Base-by-base conservation (phyloP, 2,113 vertebrate genomes). In the Crotalus horridus region DNA sequence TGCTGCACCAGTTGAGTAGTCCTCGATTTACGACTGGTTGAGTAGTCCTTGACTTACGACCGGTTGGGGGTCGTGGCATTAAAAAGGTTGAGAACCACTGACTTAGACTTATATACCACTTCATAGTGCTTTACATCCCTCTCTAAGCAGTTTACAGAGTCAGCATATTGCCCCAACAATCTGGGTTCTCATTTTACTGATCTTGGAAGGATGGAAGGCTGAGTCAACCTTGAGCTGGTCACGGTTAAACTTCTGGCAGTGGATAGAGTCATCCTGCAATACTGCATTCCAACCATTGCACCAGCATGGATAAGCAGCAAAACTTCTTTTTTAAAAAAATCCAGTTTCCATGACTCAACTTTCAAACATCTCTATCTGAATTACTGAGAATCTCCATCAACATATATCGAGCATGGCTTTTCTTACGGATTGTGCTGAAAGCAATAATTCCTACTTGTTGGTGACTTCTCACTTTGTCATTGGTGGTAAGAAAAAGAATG, bases 381-480 rank as follows among this genome's bases (percentile, higher is more conserved):
- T 69, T 12, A 69, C 64, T 69, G 29, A 69, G 64, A 69, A 69
- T 69, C 2, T 69, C 5, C 29, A 69, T 33, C 64, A 17, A 69
- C 64, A 69, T 39, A 39, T 33, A 39, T 81, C n/a, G 6, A 81
- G 6, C 6, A 81, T 81, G n/a, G 33, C 33, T 39, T 39, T 81
- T 53, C 24, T 46, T 29, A 46, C 29, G 87, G 89, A 91, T 89
- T 94, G 87, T 91, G 29, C 15, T 95, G 92, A 93, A 93, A 43
- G n/a, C 21, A 48, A 86, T 85, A 43, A 21, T 85, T 2, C 74
- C 74, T 20, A 9, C 20, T 43, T 85, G 43, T 39, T 85, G 74
- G 74, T 21, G 17, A 85, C 20, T 15, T 85, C 74, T 43, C 9
- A 48, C 24, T 86, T 48, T 86, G 81, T 46, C 85, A 86, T 23